Conservation (phyloP, 2,113 vertebrate species). For the Cryptotis parvus region DNA sequence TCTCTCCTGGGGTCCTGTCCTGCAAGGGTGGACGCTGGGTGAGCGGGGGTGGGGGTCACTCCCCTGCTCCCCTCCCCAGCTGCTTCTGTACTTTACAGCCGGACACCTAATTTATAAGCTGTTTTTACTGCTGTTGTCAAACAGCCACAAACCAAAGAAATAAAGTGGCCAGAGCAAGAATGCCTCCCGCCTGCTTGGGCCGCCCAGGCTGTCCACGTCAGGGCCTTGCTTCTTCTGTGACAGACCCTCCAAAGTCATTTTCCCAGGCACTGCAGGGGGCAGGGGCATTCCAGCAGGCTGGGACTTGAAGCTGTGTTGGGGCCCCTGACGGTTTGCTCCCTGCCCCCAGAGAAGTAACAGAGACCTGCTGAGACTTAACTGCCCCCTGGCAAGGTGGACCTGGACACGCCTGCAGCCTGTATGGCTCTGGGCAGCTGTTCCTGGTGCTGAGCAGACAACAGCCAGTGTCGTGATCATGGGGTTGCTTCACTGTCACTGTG, state of each 20-base stretch:
- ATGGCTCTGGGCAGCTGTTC: not conserved
- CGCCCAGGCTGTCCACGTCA: not conserved
- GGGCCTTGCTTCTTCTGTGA: not conserved
- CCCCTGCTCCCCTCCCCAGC: not conserved
- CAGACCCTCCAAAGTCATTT: not conserved
- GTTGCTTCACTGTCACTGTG: too few relatives aligned
- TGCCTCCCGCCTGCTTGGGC: constrained; percentile 19
- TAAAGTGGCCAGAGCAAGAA: constrained; percentile 70
- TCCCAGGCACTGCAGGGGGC: rapidly evolving
- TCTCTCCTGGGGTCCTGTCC: not conserved
- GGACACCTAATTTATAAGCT: constrained; percentile 76
- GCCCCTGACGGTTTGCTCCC: not conserved
- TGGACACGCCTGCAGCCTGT: not conserved
- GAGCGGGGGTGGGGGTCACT: rapidly evolving
- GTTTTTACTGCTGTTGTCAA: constrained; percentile 84
- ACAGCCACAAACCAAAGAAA: constrained; percentile 81
- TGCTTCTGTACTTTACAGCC: constrained; percentile 75
- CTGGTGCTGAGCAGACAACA: not conserved
- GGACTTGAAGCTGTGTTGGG: not conserved
- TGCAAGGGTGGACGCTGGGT: not conserved
- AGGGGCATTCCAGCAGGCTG: not conserved
- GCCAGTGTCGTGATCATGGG: too few relatives aligned
- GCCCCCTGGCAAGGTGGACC: not conserved
- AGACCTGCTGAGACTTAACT: rapidly evolving
- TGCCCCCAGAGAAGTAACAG: not conserved